Evolutionary conservation across 2,888 invertebrate species (phyloP), one percentile per base, ranked within the genome.

Genomic region (Ethmia dodecea): DNA sequence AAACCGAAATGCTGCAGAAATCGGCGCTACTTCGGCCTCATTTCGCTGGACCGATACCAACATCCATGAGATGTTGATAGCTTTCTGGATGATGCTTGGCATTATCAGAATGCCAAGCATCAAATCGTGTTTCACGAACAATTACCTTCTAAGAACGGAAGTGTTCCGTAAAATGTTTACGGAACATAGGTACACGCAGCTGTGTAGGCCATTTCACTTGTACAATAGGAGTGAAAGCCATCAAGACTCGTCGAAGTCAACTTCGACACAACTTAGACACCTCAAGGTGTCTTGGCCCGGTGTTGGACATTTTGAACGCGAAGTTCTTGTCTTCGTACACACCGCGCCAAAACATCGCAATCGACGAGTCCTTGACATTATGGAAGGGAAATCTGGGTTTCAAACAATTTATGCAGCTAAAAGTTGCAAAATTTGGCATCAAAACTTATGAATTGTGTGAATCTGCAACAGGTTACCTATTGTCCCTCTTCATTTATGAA

Each of bases 371-470:
- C 15, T 33, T 47, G 6, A 38, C 41, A 3, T 35, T 42, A 3
- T 45, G 45, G 42, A 46, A 46, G 22, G 45, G 43, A 8, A 29
- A 29, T 8, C 13, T 43, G 1, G 13, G 25, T 3, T 18, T 41
- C 15, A 42, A 34, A 16, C 43, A 48, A 25, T 40, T 36, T 30
- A 47, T 47, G 18, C 28, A 13, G 33, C 26, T 25, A 8, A 49
- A 49, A 28, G 28, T 42, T 29, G 28, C 45, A 1, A 36, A 31
- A 10, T 45, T 33, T 11, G 49, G 49, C 1, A 48, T 55, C 11
- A 52, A 51, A 33, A 46, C 48, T 0, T 51, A 42, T 25, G 46
- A 56, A 27, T 39, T 54, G 0, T 50, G 50, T 13, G 53, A 55
- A 28, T 39, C 41, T 13, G 24, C 28, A 13, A 48, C 43, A 0